Percentiles rank a stretch among this genome's conserved stretches.
phyloP scores from a whole-genome alignment of 2,113 vertebrate species.

The Theristicus caerulescens region DNA sequence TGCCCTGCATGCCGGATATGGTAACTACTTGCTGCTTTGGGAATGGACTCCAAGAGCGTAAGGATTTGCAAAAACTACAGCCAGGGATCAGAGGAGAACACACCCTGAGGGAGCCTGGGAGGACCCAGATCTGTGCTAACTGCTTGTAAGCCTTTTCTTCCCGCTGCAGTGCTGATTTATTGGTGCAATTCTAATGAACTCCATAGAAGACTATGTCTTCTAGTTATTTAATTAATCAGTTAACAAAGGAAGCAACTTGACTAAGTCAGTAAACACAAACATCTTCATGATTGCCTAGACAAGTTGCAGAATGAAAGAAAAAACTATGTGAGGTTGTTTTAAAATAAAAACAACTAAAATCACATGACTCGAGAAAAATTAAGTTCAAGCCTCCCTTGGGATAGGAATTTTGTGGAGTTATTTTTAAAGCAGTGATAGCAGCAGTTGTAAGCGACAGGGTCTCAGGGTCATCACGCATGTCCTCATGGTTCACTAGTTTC shows the following conservation, averaged over 20 bases:
- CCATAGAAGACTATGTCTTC: not conserved
- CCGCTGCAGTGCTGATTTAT: not conserved
- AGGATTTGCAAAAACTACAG: not conserved
- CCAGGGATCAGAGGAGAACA: not conserved
- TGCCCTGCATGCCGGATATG: not conserved
- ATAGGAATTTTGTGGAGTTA: not conserved
- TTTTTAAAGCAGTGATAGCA: conserved; percentile 25
- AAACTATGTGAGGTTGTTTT: not conserved
- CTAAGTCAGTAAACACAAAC: not conserved
- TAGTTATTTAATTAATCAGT: not conserved
- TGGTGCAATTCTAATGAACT: not conserved
- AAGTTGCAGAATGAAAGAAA: not conserved
- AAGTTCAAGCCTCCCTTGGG: not conserved
- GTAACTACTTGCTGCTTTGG: not conserved
- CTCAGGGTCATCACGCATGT: not conserved
- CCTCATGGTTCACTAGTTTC: not conserved
- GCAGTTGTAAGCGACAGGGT: not conserved
- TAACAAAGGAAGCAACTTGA: not conserved
- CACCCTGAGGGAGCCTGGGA: not conserved
- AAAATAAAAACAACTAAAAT: not conserved
- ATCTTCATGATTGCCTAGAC: not conserved
- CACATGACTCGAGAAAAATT: not conserved
- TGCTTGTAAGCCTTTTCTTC: not conserved
- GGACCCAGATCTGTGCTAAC: not conserved
- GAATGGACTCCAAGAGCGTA: not conserved